Conservation (phyloP, 2,113 vertebrate genomes). For the Perca schrenkii region DNA sequence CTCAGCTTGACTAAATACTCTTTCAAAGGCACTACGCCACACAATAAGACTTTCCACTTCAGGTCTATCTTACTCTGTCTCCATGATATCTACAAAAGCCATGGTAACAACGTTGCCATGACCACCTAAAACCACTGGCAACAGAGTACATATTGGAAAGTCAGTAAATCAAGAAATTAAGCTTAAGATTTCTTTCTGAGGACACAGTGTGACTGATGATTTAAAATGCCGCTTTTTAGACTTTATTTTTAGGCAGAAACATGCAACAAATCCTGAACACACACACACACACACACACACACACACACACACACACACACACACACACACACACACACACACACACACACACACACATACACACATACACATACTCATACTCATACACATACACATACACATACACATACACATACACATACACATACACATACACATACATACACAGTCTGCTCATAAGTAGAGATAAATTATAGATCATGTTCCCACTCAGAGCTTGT, state of each 20-base stretch:
- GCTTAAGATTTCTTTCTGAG: conserved; percentile 15
- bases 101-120: conserved; percentile 78
- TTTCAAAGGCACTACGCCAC: conserved; percentile 3
- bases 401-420: conserved; percentile 2
- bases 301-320: conserved; percentile 32
- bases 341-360: conserved; percentile 28
- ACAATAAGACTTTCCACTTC: conserved; percentile 35
- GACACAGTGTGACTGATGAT: conserved; percentile 27
- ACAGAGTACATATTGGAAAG: conserved; percentile 36
- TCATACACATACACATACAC: conserved; percentile 10
- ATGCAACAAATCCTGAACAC: conserved; percentile 6
- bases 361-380: conserved; percentile 25
- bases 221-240: conserved; percentile 29
- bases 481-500: conserved; percentile 62
- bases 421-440: neutral
- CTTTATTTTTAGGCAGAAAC: conserved; percentile 11
- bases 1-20: conserved; percentile 4
- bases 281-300: conserved; percentile 12
- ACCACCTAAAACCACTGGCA: conserved; percentile 69
- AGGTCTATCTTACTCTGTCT: conserved; percentile 42
- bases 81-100: conserved; percentile 62
- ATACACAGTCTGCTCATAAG: conserved; percentile 63
- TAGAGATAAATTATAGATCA: conserved; percentile 77
- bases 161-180: conserved; percentile 21
- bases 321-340: neutral